phyloP scores from a whole-genome alignment of 2,888 invertebrate genomes.

The Ypsolopha scabrella region DNA sequence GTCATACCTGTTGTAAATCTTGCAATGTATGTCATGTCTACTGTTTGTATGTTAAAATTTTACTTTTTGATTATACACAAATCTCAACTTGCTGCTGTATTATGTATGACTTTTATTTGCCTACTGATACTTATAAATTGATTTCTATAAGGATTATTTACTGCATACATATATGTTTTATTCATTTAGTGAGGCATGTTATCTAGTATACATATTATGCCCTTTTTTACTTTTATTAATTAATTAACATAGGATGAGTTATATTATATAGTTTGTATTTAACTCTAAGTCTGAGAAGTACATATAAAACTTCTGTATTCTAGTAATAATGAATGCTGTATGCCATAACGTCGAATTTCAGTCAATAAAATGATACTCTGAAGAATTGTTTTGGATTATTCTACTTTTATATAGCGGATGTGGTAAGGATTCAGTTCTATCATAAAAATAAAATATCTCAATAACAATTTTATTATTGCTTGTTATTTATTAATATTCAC shows the following conservation, averaged over 20 bases:
- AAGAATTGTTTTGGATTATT: not conserved
- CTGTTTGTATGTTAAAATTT: no score
- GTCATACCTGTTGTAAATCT: no score
- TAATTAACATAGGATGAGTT: not conserved
- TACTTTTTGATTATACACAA: no score
- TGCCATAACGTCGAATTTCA: slow-evolving; percentile 35
- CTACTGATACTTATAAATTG: no score
- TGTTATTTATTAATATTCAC: slow-evolving; percentile 71
- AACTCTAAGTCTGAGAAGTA: slow-evolving; percentile 4
- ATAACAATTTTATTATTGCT: slow-evolving; percentile 76
- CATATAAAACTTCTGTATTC: slow-evolving; percentile 20
- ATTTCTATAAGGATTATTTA: no score
- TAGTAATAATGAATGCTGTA: slow-evolving; percentile 31
- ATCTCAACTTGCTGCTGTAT: no score
- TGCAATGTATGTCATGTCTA: no score
- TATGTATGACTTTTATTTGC: no score
- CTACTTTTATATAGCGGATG: not conserved
- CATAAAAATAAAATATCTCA: slow-evolving; percentile 35
- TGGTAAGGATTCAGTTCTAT: not conserved
- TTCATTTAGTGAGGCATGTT: no score
- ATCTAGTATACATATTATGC: no score
- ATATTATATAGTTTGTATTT: no score
- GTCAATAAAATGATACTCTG: slow-evolving; percentile 30
- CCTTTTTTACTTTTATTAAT: not conserved
- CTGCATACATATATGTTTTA: no score